These are phyloP conservation scores for Eledona agricola DNA, from an alignment of 2,888 invertebrate species.

Conservation along the genomic window DNA sequence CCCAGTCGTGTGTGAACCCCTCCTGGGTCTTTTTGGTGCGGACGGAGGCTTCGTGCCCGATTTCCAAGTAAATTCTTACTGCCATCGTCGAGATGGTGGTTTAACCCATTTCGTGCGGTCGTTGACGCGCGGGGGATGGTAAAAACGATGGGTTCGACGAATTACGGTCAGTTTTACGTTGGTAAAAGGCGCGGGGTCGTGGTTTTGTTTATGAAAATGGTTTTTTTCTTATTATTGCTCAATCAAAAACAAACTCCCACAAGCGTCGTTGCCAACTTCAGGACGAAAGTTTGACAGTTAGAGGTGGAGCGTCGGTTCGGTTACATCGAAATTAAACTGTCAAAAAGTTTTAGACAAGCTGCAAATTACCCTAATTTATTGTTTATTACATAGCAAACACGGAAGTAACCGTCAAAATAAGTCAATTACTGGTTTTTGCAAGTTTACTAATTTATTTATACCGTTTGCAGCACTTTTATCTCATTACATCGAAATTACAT, in stretches of 20 bases:
- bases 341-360: too few relatives aligned
- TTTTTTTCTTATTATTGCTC: constrained; percentile 17
- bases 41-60: constrained; percentile 89
- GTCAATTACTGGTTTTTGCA: too few relatives aligned
- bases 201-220: constrained; percentile 25
- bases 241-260: constrained; percentile 29
- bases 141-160: background rate
- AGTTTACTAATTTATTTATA: too few relatives aligned
- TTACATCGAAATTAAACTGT: background rate
- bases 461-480: too few relatives aligned
- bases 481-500: too few relatives aligned
- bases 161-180: too few relatives aligned
- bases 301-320: constrained; percentile 8
- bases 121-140: background rate
- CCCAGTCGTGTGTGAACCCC: constrained; percentile 98
- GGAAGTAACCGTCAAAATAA: too few relatives aligned
- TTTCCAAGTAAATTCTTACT: constrained; percentile 69
- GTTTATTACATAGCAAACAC: too few relatives aligned
- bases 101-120: constrained; percentile 28
- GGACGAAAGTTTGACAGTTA: background rate
- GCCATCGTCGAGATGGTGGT: constrained; percentile 25
- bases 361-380: too few relatives aligned
- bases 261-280: constrained; percentile 17
- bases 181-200: too few relatives aligned
- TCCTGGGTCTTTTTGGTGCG: constrained; percentile 84